Conservation (phyloP, 2,113 vertebrate species). For the Lepisosteus osseus region DNA sequence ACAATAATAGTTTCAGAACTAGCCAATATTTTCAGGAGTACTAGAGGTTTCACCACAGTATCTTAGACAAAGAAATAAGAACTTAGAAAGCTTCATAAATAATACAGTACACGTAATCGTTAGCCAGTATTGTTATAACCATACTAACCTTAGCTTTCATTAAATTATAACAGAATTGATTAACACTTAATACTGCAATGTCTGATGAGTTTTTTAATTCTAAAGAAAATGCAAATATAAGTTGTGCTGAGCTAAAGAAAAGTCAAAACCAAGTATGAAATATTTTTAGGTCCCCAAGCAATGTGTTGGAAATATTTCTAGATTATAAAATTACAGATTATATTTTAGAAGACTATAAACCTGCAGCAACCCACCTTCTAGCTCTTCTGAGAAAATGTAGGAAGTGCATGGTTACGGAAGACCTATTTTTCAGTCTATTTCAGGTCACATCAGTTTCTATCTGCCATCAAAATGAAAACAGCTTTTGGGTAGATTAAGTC, state of each 20-base stretch:
- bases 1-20: too few species aligned
- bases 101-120: constrained; percentile 5
- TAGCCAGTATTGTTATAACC: constrained; percentile 29
- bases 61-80: not conserved
- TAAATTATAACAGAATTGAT: constrained; percentile 32
- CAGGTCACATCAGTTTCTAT: constrained; percentile 26
- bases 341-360: too few species aligned
- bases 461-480: constrained; percentile 38
- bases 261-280: constrained; percentile 15
- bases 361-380: too few species aligned
- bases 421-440: constrained; percentile 26
- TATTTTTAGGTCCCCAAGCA: constrained; percentile 4
- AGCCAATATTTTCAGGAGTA: too few species aligned
- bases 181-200: constrained; percentile 33
- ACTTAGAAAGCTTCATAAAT: too few species aligned
- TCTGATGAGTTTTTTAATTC: constrained; percentile 21
- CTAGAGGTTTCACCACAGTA: not conserved
- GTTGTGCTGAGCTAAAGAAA: constrained; percentile 3
- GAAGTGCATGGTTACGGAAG: not conserved
- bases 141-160: constrained; percentile 11
- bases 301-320: not conserved
- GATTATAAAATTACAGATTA: too few species aligned
- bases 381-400: not conserved
- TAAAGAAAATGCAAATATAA: not conserved
- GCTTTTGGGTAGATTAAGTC: constrained; percentile 44